These are phyloP conservation scores for Rugalucina vietnamica DNA, from an alignment of 2,888 invertebrate genomes.

Conservation along the genomic window DNA sequence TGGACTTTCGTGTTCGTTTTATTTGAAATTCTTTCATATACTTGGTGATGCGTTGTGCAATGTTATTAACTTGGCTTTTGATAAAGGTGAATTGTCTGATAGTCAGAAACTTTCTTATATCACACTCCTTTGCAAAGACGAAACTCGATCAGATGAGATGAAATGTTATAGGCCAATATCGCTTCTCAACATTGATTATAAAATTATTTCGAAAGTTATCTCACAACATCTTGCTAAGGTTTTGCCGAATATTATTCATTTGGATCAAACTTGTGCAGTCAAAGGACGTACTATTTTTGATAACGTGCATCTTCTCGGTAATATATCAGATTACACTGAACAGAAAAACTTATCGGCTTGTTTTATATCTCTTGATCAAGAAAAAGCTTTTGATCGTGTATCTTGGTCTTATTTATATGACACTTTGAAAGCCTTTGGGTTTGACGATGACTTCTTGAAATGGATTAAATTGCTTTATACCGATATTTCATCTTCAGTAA, in stretches of 20 bases:
- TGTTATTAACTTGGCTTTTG: slow-evolving; percentile 16
- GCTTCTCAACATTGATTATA: slow-evolving; percentile 61
- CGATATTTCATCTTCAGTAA: slow-evolving; percentile 52
- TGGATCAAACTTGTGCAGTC: slow-evolving; percentile 62
- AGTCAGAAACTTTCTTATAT: slow-evolving; percentile 43
- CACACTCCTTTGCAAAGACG: slow-evolving; percentile 61
- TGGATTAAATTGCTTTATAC: slow-evolving; percentile 64
- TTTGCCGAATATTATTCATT: slow-evolving; percentile 44
- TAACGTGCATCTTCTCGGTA: slow-evolving; percentile 56
- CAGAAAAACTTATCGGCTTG: slow-evolving; percentile 44
- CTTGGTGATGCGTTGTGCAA: slow-evolving; percentile 30
- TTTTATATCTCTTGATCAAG: slow-evolving; percentile 65
- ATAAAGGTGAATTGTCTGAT: slow-evolving; percentile 30
- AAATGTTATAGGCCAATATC: slow-evolving; percentile 66
- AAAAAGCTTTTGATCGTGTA: slow-evolving; percentile 68
- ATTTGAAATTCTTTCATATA: slow-evolving; percentile 39
- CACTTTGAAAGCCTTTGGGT: slow-evolving; percentile 55
- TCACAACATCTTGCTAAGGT: slow-evolving; percentile 51
- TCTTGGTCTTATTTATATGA: slow-evolving; percentile 59
- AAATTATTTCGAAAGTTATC: slow-evolving; percentile 62
- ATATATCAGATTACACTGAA: neutral
- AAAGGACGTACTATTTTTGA: slow-evolving; percentile 63
- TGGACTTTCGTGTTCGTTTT: slow-evolving; percentile 27
- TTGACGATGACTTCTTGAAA: slow-evolving; percentile 54
- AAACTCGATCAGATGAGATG: slow-evolving; percentile 34